Base-by-base conservation (phyloP, 2,797 vertebrate species). In the Macropodus opercularis region DNA sequence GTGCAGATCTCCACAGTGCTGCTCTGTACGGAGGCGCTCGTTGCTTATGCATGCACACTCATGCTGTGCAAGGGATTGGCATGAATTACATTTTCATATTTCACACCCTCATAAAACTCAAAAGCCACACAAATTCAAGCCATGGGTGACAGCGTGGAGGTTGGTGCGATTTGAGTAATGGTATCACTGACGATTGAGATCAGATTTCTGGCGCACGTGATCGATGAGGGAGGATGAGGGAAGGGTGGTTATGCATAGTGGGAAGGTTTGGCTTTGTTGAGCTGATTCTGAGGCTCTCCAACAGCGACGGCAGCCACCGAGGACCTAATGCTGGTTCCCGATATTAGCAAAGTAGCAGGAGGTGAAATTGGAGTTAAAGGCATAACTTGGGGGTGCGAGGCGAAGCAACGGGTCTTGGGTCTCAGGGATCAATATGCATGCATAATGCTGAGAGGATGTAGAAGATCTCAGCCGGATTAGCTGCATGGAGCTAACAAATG, bases 81-180 rank as follows among this genome's bases (percentile, higher is more conserved):
- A 48, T 64, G 64, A 79, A 87, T 85, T 61, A 23, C 57, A 80
- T 88, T 88, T 89, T 79, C 75, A 79, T 78, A 80, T 83, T 77
- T 86, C 62, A 71, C 72, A 75, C 2, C 34, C 77, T 84, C 43
- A 81, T 46, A 65, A 41, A 35, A 40, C 56, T 63, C 53, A 40
- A 62, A 69, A 80, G 59, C 73, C 57, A 21, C 74, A 71, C 64
- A 77, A 79, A 86, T 81, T 52, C 74, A 10, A 56, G 56, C 52
- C 57, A 39, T 36, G 38, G 69, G 41, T 53, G 79, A 63, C 11
- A 4, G 63, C 10, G 4, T 1, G 10, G 57, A 58, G 53, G 81
- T 51, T 17, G 15, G 0, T 3, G 0, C 2, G 0, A 55, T 90
- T 84, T 90, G 79, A 87, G 68, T 82, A 79, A 90, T 80, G 79